Conservation (phyloP, 1,140 invertebrate genomes). For the Anthonomus grandis region DNA sequence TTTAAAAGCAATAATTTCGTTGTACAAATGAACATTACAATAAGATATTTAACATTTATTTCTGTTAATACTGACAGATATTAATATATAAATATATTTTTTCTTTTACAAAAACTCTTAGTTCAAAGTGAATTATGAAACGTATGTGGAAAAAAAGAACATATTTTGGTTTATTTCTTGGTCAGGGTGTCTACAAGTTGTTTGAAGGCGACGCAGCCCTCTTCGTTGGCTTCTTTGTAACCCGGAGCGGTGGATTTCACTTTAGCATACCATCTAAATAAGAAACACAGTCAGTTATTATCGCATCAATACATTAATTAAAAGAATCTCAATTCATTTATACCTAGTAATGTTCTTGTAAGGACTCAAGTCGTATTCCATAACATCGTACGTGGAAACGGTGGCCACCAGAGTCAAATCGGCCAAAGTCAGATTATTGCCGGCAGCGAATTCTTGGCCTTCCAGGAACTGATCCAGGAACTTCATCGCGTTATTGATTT, state of each 20-base stretch:
- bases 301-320: too few relatives aligned
- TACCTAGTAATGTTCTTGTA: slow-evolving; percentile 60
- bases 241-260: slow-evolving; percentile 66
- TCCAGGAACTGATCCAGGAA: slow-evolving; percentile 68
- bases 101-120: too few relatives aligned
- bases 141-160: too few relatives aligned
- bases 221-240: slow-evolving; percentile 68
- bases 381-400: slow-evolving; percentile 64
- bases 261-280: slow-evolving; percentile 60
- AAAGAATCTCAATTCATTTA: too few relatives aligned
- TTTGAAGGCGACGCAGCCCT: slow-evolving; percentile 49
- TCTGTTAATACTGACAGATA: too few relatives aligned
- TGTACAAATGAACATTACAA: too few relatives aligned
- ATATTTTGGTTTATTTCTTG: slow-evolving; percentile 44
- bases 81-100: too few relatives aligned
- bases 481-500: slow-evolving; percentile 60
- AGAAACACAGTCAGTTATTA: too few relatives aligned
- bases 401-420: slow-evolving; percentile 61
- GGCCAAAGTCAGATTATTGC: slow-evolving; percentile 68
- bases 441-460: slow-evolving; percentile 62
- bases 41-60: too few relatives aligned
- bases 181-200: slow-evolving; percentile 38
- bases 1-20: too few relatives aligned
- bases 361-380: slow-evolving; percentile 62
- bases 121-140: too few relatives aligned